phyloP scores from a whole-genome alignment of 2,888 invertebrate genomes.

The Vandiemenella viatica region DNA sequence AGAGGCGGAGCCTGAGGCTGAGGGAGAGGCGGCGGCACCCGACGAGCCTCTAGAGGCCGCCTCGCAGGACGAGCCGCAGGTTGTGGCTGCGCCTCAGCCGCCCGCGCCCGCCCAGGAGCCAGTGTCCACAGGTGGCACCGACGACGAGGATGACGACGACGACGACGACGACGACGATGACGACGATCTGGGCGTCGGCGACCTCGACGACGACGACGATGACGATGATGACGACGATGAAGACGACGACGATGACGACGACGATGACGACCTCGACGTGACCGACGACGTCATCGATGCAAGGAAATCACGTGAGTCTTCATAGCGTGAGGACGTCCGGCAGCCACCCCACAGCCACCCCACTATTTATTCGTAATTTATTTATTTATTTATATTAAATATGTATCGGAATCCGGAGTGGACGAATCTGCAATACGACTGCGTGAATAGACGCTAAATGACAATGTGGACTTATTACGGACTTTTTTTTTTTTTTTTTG shows the following conservation, averaged over 20 bases:
- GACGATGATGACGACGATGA: conserved; percentile 32
- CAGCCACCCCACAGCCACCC: background rate
- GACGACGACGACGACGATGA: conserved; percentile 34
- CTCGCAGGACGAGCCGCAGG: background rate
- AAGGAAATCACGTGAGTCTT: background rate
- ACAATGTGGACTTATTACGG: too few relatives aligned
- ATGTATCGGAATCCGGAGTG: background rate
- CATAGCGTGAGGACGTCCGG: background rate
- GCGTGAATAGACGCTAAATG: too few relatives aligned
- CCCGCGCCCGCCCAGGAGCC: background rate
- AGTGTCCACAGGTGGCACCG: conserved; percentile 14
- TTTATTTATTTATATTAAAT: background rate
- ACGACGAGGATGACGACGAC: conserved; percentile 30
- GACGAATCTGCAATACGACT: too few relatives aligned
- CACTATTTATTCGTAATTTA: background rate
- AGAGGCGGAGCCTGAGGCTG: background rate
- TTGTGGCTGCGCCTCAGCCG: background rate
- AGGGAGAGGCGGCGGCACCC: background rate
- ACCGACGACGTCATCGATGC: conserved; percentile 65
- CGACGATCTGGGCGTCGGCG: conserved; percentile 31
- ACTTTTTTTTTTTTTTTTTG: too few relatives aligned
- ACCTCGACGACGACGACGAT: conserved; percentile 29
- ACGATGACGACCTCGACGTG: conserved; percentile 19
- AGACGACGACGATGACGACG: conserved; percentile 32
- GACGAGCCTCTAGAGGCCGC: conserved; percentile 1